Evolutionary conservation across 2,797 vertebrate species (phyloP).

Genomic region (Clarias platycephalus): DNA sequence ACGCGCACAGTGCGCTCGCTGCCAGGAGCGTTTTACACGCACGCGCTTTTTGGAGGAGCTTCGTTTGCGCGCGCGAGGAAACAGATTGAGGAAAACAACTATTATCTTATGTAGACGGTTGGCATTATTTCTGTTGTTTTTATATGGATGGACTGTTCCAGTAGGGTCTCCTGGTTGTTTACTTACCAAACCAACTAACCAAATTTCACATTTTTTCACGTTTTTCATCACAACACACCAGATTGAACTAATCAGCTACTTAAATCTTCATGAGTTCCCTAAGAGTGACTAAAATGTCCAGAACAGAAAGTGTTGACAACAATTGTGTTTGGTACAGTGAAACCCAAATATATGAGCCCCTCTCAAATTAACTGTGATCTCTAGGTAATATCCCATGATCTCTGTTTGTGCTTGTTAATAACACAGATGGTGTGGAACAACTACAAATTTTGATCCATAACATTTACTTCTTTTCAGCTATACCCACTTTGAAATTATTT

Average conservation of each 20-base stretch:
- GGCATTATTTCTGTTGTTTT: not conserved
- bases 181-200: no score
- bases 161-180: not conserved
- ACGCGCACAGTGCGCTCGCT: not conserved
- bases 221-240: not conserved
- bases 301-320: not conserved
- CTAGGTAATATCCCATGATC: not conserved
- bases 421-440: not conserved
- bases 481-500: not conserved
- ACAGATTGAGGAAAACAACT: not conserved
- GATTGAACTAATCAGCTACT: not conserved
- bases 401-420: not conserved
- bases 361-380: not conserved
- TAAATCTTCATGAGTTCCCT: not conserved
- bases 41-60: conserved; percentile 5
- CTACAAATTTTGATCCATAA: not conserved
- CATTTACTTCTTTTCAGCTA: not conserved
- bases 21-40: not conserved
- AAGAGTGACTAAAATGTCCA: no score
- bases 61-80: not conserved
- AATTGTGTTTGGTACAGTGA: not conserved
- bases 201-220: not conserved
- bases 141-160: not conserved
- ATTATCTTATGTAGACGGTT: not conserved
- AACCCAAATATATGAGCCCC: not conserved